A percentile compares a stretch with the other conserved stretches of the same genome.
These are phyloP conservation scores for Suricata suricatta DNA, from an alignment of 2,113 vertebrate species.

Conservation along the genomic window DNA sequence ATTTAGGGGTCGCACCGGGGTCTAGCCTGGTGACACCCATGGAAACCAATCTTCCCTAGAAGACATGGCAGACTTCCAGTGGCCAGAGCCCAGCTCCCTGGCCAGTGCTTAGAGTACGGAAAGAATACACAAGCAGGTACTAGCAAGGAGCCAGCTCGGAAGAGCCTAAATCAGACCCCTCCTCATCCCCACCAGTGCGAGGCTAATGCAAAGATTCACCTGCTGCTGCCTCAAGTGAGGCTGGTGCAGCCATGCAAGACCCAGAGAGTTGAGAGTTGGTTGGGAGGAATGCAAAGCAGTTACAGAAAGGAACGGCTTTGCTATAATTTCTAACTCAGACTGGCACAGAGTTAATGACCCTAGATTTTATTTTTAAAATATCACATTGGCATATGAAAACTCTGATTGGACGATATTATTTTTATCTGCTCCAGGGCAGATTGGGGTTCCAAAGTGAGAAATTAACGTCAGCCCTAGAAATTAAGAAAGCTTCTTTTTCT, in stretches of 20 bases:
- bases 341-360: not conserved
- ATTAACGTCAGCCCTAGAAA: conserved; percentile 2
- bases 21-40: not conserved
- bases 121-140: not conserved
- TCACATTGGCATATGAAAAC: not conserved
- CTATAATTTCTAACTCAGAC: not conserved
- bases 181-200: fast-evolving
- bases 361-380: conserved; percentile 17
- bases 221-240: fast-evolving
- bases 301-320: not conserved
- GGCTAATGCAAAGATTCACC: not conserved
- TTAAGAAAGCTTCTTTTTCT: not conserved
- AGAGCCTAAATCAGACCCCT: not conserved
- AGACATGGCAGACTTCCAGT: not conserved
- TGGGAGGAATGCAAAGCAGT: not conserved
- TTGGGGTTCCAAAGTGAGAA: not conserved
- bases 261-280: not conserved
- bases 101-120: not conserved
- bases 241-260: not conserved
- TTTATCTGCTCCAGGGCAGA: not conserved
- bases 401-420: not conserved
- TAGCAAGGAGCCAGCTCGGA: not conserved
- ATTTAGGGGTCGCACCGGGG: not conserved
- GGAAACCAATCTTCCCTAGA: not conserved
- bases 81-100: not conserved